A percentile compares a stretch with the other conserved stretches of the same genome.
These are phyloP conservation scores for Dreissena polymorpha DNA, from an alignment of 1,140 invertebrate species.

Conservation along the genomic window DNA sequence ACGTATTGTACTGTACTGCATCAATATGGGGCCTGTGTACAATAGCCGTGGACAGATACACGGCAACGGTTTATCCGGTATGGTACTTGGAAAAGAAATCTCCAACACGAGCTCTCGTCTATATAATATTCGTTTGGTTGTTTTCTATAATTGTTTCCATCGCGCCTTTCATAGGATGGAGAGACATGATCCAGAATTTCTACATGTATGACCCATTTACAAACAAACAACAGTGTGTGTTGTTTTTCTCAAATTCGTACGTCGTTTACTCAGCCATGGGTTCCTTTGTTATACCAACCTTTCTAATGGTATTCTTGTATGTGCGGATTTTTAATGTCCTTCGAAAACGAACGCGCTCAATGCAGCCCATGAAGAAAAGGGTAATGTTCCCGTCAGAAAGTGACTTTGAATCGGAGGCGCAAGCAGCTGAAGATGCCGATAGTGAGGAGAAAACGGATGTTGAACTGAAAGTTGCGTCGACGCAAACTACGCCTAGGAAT, in stretches of 20 bases:
- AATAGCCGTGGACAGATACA: slow-evolving; percentile 79
- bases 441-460: slow-evolving; percentile 52
- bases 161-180: slow-evolving; percentile 79
- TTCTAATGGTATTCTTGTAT: slow-evolving; percentile 98
- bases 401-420: slow-evolving; percentile 60
- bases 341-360: slow-evolving; percentile 62
- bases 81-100: slow-evolving; percentile 78
- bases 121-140: slow-evolving; percentile 79
- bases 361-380: slow-evolving; percentile 57
- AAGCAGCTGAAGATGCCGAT: slow-evolving; percentile 53
- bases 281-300: slow-evolving; percentile 97
- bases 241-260: slow-evolving; percentile 86
- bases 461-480: slow-evolving; percentile 49
- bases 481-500: slow-evolving; percentile 60
- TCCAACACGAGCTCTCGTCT: slow-evolving; percentile 71
- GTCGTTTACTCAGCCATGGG: slow-evolving; percentile 97
- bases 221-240: slow-evolving; percentile 74
- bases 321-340: slow-evolving; percentile 93
- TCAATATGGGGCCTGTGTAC: slow-evolving; percentile 80
- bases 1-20: slow-evolving; percentile 80
- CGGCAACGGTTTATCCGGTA: slow-evolving; percentile 79
- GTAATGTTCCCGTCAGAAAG: slow-evolving; percentile 54
- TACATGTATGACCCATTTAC: slow-evolving; percentile 68
- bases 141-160: slow-evolving; percentile 77
- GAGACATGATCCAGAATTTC: slow-evolving; percentile 73